Evolutionary conservation across 2,113 vertebrate species (phyloP).

Genomic region (Grammomys dolichurus): DNA sequence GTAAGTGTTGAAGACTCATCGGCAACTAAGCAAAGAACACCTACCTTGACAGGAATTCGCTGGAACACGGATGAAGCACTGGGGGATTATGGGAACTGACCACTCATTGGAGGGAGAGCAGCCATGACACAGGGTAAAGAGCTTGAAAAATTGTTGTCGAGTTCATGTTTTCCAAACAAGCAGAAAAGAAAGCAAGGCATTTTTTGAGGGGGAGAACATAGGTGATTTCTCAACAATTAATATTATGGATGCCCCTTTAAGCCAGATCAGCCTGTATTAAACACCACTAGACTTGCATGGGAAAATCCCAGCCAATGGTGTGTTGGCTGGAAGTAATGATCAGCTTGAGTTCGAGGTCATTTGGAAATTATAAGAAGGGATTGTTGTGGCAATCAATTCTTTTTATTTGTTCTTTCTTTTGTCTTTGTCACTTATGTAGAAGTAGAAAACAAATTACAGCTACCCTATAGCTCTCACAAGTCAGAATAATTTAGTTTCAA

Average conservation of each 20-base stretch:
- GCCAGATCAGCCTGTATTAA: background rate
- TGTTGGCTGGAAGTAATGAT: conserved; percentile 58
- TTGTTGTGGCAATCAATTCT: conserved; percentile 83
- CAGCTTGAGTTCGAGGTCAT: conserved; percentile 67
- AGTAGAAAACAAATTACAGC: conserved; percentile 87
- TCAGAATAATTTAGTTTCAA: conserved; percentile 89
- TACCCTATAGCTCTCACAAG: conserved; percentile 85
- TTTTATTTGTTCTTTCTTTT: conserved; percentile 87
- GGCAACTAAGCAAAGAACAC: background rate
- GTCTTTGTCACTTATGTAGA: conserved; percentile 84
- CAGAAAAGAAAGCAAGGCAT: background rate
- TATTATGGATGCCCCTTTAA: background rate
- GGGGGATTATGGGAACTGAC: background rate
- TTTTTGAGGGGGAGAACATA: background rate
- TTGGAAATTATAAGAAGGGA: conserved; percentile 80
- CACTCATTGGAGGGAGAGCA: background rate
- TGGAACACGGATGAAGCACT: background rate
- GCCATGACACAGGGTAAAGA: background rate
- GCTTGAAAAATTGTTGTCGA: background rate
- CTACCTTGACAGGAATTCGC: background rate
- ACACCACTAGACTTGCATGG: background rate
- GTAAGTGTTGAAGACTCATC: conserved; percentile 13
- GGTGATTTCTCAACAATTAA: background rate
- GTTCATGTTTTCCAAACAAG: conserved; percentile 26
- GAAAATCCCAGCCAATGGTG: background rate